Conservation (phyloP, 2,797 vertebrate genomes). For the Gila robusta region DNA sequence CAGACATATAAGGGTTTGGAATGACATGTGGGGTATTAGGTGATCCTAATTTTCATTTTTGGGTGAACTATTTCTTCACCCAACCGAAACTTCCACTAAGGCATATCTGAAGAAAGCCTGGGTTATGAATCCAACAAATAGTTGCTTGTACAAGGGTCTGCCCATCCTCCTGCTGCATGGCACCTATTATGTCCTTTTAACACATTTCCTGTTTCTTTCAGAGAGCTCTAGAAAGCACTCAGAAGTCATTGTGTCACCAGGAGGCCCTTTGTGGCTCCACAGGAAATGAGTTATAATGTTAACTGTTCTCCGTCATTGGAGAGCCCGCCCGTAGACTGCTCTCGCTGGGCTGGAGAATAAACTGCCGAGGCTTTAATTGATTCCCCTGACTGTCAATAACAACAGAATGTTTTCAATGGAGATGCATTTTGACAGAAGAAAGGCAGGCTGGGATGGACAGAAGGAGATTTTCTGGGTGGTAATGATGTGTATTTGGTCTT, state of each 20-base stretch:
- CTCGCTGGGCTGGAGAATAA: conserved; percentile 54
- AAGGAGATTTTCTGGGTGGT: conserved; percentile 32
- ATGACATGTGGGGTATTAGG: too few relatives aligned
- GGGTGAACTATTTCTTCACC: conserved; percentile 2
- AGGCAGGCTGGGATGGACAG: conserved; percentile 40
- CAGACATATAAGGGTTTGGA: too few relatives aligned
- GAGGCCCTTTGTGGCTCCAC: conserved; percentile 68
- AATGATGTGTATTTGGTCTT: conserved; percentile 29
- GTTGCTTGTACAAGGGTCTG: conserved; percentile 65
- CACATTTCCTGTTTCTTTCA: conserved; percentile 69
- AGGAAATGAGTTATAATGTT: conserved; percentile 70
- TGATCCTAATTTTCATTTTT: too few relatives aligned
- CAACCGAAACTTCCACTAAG: not conserved
- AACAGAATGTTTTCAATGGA: conserved; percentile 55
- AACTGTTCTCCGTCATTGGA: conserved; percentile 56
- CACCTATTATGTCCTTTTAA: conserved; percentile 69
- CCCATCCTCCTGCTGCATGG: conserved; percentile 64
- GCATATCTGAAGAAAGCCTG: conserved; percentile 25
- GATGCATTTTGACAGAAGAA: conserved; percentile 43
- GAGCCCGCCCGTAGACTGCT: conserved; percentile 47
- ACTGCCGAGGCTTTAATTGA: conserved; percentile 62
- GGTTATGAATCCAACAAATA: conserved; percentile 66
- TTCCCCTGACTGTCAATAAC: conserved; percentile 63
- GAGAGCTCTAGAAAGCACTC: conserved; percentile 62
- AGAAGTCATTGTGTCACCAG: conserved; percentile 73